phyloP scores from a whole-genome alignment of 2,888 invertebrate species.

The Cylindroiulus punctatus region DNA sequence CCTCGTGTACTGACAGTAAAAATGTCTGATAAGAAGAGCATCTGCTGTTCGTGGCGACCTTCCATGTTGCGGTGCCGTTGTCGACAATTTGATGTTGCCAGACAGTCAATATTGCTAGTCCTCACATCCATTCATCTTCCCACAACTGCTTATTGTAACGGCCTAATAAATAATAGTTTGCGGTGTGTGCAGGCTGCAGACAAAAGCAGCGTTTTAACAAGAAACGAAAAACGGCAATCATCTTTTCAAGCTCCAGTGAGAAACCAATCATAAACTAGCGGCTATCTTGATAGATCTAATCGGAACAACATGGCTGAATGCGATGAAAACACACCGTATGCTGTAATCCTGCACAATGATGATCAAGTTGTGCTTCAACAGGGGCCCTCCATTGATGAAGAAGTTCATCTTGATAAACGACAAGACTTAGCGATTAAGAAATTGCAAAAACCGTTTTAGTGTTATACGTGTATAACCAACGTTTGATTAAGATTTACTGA shows the following conservation, averaged over 20 bases:
- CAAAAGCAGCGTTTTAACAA: background rate
- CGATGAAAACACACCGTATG: background rate
- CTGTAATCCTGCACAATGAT: background rate
- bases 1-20: background rate
- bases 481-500: too few relatives aligned
- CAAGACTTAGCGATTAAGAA: background rate
- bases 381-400: background rate
- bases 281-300: background rate
- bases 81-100: background rate
- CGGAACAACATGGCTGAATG: conserved; percentile 28
- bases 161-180: conserved; percentile 29
- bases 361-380: background rate
- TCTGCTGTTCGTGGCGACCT: background rate
- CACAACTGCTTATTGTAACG: conserved; percentile 12
- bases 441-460: too few relatives aligned
- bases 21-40: background rate
- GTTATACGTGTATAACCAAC: too few relatives aligned
- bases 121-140: conserved; percentile 6
- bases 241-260: conserved; percentile 24
- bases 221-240: background rate
- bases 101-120: conserved; percentile 21
- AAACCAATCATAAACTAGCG: conserved; percentile 16
- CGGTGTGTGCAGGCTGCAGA: background rate
- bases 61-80: background rate
- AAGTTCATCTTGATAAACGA: background rate